Conservation (phyloP, 2,888 invertebrate genomes). For the Gnatocerus cornutus region DNA sequence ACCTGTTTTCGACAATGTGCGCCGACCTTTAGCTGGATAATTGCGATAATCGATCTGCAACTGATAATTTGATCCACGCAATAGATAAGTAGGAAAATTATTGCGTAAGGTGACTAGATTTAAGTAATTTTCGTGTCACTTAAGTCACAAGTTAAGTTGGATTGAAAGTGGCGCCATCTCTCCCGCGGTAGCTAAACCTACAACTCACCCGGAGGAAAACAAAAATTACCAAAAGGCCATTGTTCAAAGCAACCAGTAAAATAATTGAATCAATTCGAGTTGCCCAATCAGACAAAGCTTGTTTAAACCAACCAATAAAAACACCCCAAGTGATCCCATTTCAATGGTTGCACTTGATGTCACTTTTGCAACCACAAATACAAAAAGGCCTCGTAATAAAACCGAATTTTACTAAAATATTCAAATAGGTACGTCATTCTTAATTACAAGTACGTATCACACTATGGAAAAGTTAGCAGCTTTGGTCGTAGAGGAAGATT, state of each 20-base stretch:
- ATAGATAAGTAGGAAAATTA: conserved; percentile 3
- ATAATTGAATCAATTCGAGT: no score
- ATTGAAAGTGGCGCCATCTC: not conserved
- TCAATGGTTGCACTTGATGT: no score
- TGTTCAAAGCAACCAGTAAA: no score
- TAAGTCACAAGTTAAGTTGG: not conserved
- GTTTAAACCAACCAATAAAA: no score
- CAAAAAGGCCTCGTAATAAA: no score
- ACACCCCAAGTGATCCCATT: no score
- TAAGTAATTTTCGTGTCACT: not conserved
- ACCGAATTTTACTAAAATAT: conserved; percentile 23
- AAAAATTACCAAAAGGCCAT: no score
- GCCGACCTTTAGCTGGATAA: conserved; percentile 4
- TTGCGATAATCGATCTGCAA: conserved; percentile 10
- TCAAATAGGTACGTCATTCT: conserved; percentile 15
- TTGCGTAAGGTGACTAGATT: not conserved
- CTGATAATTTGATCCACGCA: conserved; percentile 15
- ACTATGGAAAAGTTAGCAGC: conserved; percentile 43
- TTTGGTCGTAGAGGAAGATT: conserved; percentile 57
- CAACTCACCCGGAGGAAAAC: no score
- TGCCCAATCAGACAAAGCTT: no score
- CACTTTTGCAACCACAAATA: no score
- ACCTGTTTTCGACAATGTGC: conserved; percentile 4
- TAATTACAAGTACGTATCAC: conserved; percentile 38
- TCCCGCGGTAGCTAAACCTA: not conserved